phyloP scores from a whole-genome alignment of 2,888 invertebrate species.

The Orthosia cruda region DNA sequence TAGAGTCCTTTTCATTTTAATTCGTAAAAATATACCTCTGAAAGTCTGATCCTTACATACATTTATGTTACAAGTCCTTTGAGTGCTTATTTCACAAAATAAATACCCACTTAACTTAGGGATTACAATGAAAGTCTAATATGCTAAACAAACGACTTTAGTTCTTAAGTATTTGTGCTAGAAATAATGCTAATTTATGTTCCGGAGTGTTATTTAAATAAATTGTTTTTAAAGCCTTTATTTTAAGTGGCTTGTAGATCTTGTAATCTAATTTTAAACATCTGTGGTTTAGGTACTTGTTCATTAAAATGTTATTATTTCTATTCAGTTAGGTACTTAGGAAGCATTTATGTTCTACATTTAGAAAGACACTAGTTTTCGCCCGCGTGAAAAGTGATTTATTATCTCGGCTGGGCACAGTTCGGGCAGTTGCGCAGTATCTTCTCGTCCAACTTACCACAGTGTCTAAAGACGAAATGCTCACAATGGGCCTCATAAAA shows the following conservation, averaged over 20 bases:
- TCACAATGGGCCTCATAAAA: too few relatives aligned
- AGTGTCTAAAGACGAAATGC: too few relatives aligned
- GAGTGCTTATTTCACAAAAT: slow-evolving; percentile 32
- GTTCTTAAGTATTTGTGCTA: slow-evolving; percentile 57
- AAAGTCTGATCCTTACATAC: slow-evolving; percentile 2
- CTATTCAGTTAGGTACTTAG: neutral
- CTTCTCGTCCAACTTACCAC: too few relatives aligned
- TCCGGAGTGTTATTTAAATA: slow-evolving; percentile 61
- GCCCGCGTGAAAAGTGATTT: too few relatives aligned
- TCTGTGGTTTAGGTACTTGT: slow-evolving; percentile 37
- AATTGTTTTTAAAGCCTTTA: slow-evolving; percentile 56
- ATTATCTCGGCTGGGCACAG: too few relatives aligned
- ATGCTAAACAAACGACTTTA: slow-evolving; percentile 64
- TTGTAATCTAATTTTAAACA: slow-evolving; percentile 47
- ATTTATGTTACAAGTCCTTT: slow-evolving; percentile 6
- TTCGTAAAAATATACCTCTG: neutral
- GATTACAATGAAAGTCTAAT: slow-evolving; percentile 64
- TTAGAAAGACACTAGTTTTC: neutral
- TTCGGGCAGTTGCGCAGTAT: too few relatives aligned
- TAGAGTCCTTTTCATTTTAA: slow-evolving; percentile 5
- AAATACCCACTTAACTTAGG: slow-evolving; percentile 49
- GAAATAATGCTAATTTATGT: slow-evolving; percentile 64
- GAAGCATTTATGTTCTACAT: neutral
- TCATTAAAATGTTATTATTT: slow-evolving; percentile 13
- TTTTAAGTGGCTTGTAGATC: slow-evolving; percentile 48